phyloP scores from a whole-genome alignment of 2,113 vertebrate genomes.

The Lates calcarifer region DNA sequence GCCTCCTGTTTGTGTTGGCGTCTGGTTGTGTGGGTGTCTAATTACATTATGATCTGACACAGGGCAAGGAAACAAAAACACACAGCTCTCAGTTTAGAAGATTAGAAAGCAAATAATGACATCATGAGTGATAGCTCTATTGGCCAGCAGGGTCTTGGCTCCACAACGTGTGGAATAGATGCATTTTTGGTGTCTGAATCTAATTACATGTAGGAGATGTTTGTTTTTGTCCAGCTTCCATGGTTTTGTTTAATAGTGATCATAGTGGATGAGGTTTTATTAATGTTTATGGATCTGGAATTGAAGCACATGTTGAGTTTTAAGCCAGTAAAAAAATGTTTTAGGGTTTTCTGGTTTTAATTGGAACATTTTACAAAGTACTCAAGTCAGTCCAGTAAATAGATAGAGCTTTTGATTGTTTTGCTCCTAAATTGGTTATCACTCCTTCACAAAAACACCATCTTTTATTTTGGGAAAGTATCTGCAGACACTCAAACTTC shows the following conservation, averaged over 20 bases:
- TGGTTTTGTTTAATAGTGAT: constrained; percentile 51
- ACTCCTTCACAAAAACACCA: too few species aligned
- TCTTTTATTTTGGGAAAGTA: background rate
- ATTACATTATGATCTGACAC: constrained; percentile 43
- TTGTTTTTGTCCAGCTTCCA: constrained; percentile 55
- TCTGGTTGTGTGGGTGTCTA: constrained; percentile 43
- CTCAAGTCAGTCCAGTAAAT: background rate
- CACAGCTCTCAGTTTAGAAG: constrained; percentile 40
- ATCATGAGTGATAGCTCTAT: constrained; percentile 10
- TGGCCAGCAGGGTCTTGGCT: constrained; percentile 39
- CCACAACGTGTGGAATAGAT: constrained; percentile 22
- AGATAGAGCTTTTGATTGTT: constrained; percentile 23
- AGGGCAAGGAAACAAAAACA: constrained; percentile 60
- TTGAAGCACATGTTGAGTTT: constrained; percentile 30
- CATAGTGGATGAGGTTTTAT: constrained; percentile 42
- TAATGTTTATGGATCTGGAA: constrained; percentile 45
- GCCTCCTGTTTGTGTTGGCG: constrained; percentile 63
- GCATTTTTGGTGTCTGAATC: constrained; percentile 48
- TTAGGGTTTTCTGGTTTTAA: constrained; percentile 38
- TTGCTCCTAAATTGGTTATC: background rate
- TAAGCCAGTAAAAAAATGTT: background rate
- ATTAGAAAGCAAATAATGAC: constrained; percentile 54
- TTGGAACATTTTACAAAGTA: constrained; percentile 16
- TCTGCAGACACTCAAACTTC: background rate
- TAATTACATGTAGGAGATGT: constrained; percentile 42